Evolutionary conservation across 2,888 invertebrate genomes (phyloP).

Genomic region (Melitaea athalia): DNA sequence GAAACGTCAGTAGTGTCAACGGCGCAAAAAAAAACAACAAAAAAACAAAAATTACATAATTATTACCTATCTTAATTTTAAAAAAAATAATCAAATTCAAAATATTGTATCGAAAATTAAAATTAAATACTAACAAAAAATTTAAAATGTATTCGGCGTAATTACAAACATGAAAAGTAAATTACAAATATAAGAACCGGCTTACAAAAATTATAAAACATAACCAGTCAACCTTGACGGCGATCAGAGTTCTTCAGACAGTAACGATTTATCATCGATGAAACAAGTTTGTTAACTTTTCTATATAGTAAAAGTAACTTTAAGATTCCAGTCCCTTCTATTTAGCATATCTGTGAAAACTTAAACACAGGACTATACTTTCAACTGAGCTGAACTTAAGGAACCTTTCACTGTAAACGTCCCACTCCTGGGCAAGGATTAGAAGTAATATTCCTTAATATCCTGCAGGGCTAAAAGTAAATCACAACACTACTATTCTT

Average conservation of each 20-base stretch:
- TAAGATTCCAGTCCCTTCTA: background rate
- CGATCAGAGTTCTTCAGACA: constrained; percentile 28
- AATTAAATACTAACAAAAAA: background rate
- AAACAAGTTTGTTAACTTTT: constrained; percentile 13
- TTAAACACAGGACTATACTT: too few species aligned
- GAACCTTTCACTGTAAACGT: too few species aligned
- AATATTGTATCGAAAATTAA: too few species aligned
- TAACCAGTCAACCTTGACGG: constrained; percentile 59
- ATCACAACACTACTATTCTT: too few species aligned
- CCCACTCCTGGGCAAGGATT: too few species aligned
- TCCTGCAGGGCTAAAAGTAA: too few species aligned
- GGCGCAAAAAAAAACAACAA: background rate
- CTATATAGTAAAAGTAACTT: constrained; percentile 14
- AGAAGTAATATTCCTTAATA: too few species aligned
- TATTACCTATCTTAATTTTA: too few species aligned
- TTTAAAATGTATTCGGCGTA: background rate
- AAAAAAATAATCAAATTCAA: background rate
- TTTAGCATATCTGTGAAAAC: background rate
- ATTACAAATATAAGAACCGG: constrained; percentile 25
- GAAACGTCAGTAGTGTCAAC: too few species aligned
- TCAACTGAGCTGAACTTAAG: too few species aligned
- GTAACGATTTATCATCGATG: constrained; percentile 22
- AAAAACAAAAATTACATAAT: too few species aligned
- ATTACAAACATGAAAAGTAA: constrained; percentile 3
- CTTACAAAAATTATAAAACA: constrained; percentile 49